These are phyloP conservation scores for Gerris lacustris DNA, from an alignment of 2,888 invertebrate species.

Conservation along the genomic window DNA sequence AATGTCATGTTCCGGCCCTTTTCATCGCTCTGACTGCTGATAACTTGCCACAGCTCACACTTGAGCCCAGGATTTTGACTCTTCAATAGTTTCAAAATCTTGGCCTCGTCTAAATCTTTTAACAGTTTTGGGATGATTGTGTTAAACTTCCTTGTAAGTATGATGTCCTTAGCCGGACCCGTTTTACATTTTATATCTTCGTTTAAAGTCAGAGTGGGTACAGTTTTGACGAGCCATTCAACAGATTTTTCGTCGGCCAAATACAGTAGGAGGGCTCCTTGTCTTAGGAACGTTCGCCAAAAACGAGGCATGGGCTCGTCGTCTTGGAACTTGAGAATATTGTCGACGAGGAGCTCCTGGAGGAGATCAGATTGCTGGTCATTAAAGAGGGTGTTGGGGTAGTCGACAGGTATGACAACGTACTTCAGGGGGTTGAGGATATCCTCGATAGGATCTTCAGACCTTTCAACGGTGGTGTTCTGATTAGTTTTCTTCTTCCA, in stretches of 20 bases:
- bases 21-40: neutral
- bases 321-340: neutral
- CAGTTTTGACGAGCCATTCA: neutral
- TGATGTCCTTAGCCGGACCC: neutral
- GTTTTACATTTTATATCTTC: neutral
- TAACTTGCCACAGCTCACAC: neutral
- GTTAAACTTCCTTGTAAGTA: neutral
- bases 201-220: neutral
- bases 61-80: neutral
- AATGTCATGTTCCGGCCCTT: neutral
- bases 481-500: too few species aligned
- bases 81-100: neutral
- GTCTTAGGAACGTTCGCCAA: neutral
- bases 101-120: neutral
- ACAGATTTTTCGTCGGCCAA: neutral
- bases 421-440: neutral
- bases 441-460: neutral
- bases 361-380: neutral
- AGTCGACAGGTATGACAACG: neutral
- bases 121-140: neutral
- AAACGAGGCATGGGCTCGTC: neutral
- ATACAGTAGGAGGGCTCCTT: neutral
- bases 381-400: neutral
- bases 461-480: neutral
- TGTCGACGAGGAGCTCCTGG: neutral